Evolutionary conservation across 2,888 invertebrate genomes (phyloP), one percentile per base, ranked within the genome.

Genomic region (Dryocosmus kuriphilus): DNA sequence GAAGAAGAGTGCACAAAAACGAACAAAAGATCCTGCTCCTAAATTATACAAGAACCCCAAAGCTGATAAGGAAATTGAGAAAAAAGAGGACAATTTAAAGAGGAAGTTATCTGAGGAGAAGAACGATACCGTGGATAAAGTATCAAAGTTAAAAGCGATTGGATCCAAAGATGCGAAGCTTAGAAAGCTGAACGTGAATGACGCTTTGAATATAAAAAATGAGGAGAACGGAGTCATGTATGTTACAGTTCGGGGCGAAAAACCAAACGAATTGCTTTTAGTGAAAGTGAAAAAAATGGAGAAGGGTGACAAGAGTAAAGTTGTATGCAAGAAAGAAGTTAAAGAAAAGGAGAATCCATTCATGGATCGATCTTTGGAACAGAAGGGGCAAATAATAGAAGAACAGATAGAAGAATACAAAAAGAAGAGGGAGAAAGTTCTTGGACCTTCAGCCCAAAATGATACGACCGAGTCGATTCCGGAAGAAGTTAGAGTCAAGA

Each of bases 351-450:
- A 90, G 3, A 87, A 88, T 74, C 80, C 86, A 19, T 85, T 85
- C 75, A 75, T 85, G 1, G 88, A 88, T 19, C 84, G 87, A 19
- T 78, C 83, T 9, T 78, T 80, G 1, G 87, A 86, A 67, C 85
- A 86, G 46, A 79, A 89, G 6, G 90, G 89, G 35, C 89, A 89
- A 74, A 90, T 88, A 76, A 91, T 91, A 55, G 91, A 91, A 32
- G 87, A 91, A 75, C 90, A 91, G 83, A 91, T 91, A 30, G 91
- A 91, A 77, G 88, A 91, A 75, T 91, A 91, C 74, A 91, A 91
- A 79, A 90, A 89, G 75, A 90, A 88, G 57, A 87, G 91, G 14
- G 91, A 90, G 65, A 87, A 90, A 77, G 81, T 91, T 32, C 80
- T 91, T 11, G 91, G 91, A 4, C 82, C 84, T 61, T 77, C 74